Percentiles rank a stretch among this genome's conserved stretches.
These are phyloP conservation scores for Acanthosoma haemorrhoidale DNA, from an alignment of 2,888 invertebrate genomes.

Conservation along the genomic window DNA sequence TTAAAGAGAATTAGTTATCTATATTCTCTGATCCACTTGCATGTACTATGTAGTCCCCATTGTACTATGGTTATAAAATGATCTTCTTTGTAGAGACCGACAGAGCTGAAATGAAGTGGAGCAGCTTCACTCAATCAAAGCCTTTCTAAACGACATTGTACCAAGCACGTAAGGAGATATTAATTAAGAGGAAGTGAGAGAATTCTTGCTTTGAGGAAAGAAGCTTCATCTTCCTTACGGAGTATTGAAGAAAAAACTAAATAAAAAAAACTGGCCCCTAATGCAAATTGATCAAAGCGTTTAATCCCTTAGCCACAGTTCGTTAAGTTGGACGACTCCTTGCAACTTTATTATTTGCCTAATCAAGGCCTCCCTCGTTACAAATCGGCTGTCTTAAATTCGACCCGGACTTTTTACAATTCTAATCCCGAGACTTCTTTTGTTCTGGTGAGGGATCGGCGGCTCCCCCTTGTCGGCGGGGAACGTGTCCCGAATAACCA, in stretches of 20 bases:
- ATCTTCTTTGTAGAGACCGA: too few relatives aligned
- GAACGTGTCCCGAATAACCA: slow-evolving; percentile 1
- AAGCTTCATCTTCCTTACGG: not conserved
- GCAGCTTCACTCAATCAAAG: too few relatives aligned
- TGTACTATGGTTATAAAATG: too few relatives aligned
- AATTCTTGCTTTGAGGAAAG: not conserved
- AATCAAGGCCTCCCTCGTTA: slow-evolving; percentile 9
- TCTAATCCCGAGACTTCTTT: slow-evolving; percentile 2
- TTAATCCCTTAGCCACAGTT: slow-evolving; percentile 10
- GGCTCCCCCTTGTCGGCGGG: not conserved
- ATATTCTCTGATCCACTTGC: too few relatives aligned
- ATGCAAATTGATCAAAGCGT: slow-evolving; percentile 14
- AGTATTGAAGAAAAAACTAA: too few relatives aligned
- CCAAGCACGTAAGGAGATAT: too few relatives aligned
- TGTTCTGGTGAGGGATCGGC: not conserved
- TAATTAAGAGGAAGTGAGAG: slow-evolving; percentile 13
- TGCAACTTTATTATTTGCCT: slow-evolving; percentile 10
- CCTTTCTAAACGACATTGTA: too few relatives aligned
- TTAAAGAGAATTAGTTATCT: too few relatives aligned
- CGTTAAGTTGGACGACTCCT: not conserved
- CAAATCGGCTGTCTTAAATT: not conserved
- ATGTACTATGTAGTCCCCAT: too few relatives aligned
- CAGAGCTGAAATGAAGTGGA: too few relatives aligned
- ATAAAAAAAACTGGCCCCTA: not conserved
- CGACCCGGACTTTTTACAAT: slow-evolving; percentile 8